Evolutionary conservation across 2,888 invertebrate species (phyloP).

Genomic region (Fragum whitleyi): DNA sequence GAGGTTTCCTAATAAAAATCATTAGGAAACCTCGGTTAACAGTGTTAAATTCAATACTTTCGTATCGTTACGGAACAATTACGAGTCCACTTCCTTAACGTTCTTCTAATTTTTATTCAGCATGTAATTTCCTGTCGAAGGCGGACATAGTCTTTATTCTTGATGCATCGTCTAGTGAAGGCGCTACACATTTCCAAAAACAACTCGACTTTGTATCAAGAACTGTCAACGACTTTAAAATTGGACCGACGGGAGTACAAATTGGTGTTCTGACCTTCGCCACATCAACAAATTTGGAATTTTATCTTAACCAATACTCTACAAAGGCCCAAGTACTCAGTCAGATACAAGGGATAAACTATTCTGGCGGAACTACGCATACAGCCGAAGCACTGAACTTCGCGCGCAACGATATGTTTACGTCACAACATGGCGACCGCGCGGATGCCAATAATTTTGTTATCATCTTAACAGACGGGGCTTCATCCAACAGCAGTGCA

Average conservation of each 20-base stretch:
- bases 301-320: constrained; percentile 69
- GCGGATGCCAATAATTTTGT: constrained; percentile 58
- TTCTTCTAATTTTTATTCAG: no score
- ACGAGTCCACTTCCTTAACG: no score
- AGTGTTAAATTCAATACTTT: no score
- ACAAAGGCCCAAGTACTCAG: constrained; percentile 59
- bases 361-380: constrained; percentile 63
- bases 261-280: constrained; percentile 71
- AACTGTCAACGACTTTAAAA: constrained; percentile 63
- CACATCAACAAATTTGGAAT: constrained; percentile 63
- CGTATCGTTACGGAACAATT: no score
- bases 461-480: constrained; percentile 70
- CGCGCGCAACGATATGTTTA: constrained; percentile 60
- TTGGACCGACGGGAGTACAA: constrained; percentile 69
- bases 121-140: constrained; percentile 66
- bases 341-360: constrained; percentile 64
- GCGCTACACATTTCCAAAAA: constrained; percentile 65
- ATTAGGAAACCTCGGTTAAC: no score
- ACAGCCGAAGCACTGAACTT: constrained; percentile 66
- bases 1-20: no score
- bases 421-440: constrained; percentile 57
- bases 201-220: constrained; percentile 69
- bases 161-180: constrained; percentile 71
- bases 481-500: constrained; percentile 51
- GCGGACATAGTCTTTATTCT: constrained; percentile 73